phyloP scores from a whole-genome alignment of 2,888 invertebrate species.

The Acronicta alni region DNA sequence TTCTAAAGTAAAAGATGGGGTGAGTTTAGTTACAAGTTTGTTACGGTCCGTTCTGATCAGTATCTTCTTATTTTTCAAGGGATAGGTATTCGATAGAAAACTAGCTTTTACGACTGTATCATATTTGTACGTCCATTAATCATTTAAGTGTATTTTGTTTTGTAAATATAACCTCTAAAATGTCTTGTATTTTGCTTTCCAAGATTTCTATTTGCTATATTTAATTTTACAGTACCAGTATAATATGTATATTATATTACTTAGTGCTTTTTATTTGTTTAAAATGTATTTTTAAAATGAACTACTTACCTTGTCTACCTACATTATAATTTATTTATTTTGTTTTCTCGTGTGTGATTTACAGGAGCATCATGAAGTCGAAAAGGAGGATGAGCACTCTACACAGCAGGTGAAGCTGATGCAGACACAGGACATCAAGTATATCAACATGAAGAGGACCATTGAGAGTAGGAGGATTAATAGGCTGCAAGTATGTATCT shows the following conservation, averaged over 20 bases:
- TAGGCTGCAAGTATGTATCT: slow-evolving; percentile 72
- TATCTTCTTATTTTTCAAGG: not conserved
- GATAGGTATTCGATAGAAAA: not conserved
- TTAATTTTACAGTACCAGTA: too few relatives aligned
- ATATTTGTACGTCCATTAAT: too few relatives aligned
- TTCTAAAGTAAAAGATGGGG: slow-evolving; percentile 91
- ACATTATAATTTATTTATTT: too few relatives aligned
- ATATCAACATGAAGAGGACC: slow-evolving; percentile 95
- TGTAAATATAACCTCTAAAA: slow-evolving; percentile 22
- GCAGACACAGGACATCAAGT: slow-evolving; percentile 97
- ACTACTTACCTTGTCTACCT: too few relatives aligned
- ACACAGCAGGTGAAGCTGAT: slow-evolving; percentile 96
- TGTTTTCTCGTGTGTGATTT: slow-evolving; percentile 20
- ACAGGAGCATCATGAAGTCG: slow-evolving; percentile 91
- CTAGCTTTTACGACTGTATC: not conserved
- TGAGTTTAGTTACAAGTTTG: slow-evolving; percentile 58
- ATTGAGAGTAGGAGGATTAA: slow-evolving; percentile 93
- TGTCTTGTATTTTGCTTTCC: not conserved
- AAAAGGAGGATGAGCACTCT: slow-evolving; percentile 93
- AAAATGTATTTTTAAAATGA: too few relatives aligned
- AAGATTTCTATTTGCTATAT: too few relatives aligned
- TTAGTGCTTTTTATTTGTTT: too few relatives aligned
- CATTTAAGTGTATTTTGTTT: too few relatives aligned
- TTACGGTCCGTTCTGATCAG: not conserved
- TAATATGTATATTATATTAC: too few relatives aligned